Evolutionary conservation across 2,888 invertebrate species (phyloP).

Genomic region (Drosophila mulleri): DNA sequence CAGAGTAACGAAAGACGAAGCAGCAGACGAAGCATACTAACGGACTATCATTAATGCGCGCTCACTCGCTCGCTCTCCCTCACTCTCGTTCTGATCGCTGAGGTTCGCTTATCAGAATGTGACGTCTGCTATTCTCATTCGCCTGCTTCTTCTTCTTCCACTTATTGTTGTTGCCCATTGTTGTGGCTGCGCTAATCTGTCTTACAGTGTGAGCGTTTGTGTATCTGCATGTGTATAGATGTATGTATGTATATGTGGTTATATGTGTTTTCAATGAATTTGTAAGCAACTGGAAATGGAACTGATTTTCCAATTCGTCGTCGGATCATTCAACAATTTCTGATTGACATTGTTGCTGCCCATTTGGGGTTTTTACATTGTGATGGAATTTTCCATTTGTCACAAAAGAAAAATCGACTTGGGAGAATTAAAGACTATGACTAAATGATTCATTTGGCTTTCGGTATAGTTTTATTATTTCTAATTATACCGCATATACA

Average conservation of each 20-base stretch:
- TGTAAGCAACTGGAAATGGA: slow-evolving; percentile 26
- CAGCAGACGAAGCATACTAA: slow-evolving; percentile 15
- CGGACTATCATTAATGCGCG: slow-evolving; percentile 18
- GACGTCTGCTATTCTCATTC: slow-evolving; percentile 43
- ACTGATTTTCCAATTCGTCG: slow-evolving; percentile 14
- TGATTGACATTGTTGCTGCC: slow-evolving; percentile 7
- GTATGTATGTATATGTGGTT: neutral
- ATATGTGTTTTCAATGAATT: slow-evolving; percentile 38
- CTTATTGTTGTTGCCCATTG: slow-evolving; percentile 38
- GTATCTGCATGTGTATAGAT: neutral
- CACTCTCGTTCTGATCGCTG: slow-evolving; percentile 13
- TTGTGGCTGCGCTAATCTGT: slow-evolving; percentile 50
- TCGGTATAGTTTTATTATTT: neutral
- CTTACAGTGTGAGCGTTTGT: neutral
- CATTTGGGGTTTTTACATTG: slow-evolving; percentile 1
- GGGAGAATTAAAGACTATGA: neutral
- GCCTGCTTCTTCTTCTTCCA: slow-evolving; percentile 9
- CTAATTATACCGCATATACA: neutral
- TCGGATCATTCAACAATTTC: slow-evolving; percentile 13
- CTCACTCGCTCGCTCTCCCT: slow-evolving; percentile 5
- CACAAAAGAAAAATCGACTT: neutral
- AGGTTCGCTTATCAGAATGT: slow-evolving; percentile 44
- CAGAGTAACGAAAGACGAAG: slow-evolving; percentile 18
- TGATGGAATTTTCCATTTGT: slow-evolving; percentile 17
- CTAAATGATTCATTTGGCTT: slow-evolving; percentile 3